phyloP scores from a whole-genome alignment of 2,113 vertebrate genomes.

The Syrmaticus mikado region DNA sequence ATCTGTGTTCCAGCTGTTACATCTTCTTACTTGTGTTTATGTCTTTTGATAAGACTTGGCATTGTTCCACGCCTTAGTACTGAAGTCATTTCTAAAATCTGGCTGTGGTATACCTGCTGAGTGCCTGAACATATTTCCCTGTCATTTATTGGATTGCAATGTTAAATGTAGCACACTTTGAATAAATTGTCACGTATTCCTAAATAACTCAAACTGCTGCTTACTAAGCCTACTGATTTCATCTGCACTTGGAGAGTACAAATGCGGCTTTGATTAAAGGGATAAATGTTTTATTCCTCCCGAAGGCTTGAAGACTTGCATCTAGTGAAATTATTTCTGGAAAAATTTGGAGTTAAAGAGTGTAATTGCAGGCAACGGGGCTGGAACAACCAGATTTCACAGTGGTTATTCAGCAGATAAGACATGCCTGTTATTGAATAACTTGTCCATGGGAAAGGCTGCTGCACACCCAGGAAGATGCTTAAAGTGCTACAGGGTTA shows the following conservation, averaged over 20 bases:
- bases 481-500: not conserved
- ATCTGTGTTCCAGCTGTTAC: not conserved
- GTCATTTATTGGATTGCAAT: not conserved
- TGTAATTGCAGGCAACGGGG: not conserved
- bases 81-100: not conserved
- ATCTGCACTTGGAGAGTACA: not conserved
- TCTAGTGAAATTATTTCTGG: not conserved
- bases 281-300: not conserved
- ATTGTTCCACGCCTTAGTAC: not conserved
- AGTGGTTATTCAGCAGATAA: conserved; percentile 8
- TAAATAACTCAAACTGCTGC: not conserved
- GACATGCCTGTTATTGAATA: not conserved
- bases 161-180: not conserved
- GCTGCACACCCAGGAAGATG: not conserved
- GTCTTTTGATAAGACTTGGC: not conserved
- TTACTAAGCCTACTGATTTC: not conserved
- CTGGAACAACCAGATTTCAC: not conserved
- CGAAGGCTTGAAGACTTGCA: not conserved
- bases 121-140: not conserved
- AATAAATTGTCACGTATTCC: not conserved
- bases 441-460: not conserved
- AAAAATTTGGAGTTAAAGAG: not conserved
- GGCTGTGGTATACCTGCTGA: not conserved
- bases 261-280: not conserved
- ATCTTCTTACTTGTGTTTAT: not conserved